phyloP scores from a whole-genome alignment of 2,888 invertebrate genomes.

The Lysandra coridon region DNA sequence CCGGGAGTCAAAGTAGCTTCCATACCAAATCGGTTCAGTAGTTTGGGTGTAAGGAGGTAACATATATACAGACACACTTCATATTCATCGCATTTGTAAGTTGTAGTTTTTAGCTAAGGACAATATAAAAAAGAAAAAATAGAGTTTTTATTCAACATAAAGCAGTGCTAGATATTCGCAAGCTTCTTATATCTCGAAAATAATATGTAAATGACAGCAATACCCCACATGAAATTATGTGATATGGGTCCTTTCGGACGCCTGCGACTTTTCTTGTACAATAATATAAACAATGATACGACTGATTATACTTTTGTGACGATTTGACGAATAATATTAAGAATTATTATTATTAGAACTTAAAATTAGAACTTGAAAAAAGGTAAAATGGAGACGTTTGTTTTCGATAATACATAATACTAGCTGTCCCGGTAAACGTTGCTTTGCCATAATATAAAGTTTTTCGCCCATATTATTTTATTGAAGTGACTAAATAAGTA shows the following conservation, averaged over 20 bases:
- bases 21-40: no score
- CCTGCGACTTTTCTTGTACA: constrained; percentile 39
- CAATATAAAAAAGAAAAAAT: background rate
- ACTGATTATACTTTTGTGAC: background rate
- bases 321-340: background rate
- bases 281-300: constrained; percentile 52
- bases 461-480: no score
- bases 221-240: constrained; percentile 40
- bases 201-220: constrained; percentile 34
- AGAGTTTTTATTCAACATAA: background rate
- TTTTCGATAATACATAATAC: no score
- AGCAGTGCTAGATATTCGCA: constrained; percentile 33
- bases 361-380: background rate
- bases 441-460: no score
- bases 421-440: no score
- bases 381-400: no score
- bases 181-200: constrained; percentile 23
- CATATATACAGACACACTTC: no score
- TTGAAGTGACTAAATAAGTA: no score
- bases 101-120: background rate
- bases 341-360: background rate
- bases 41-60: no score
- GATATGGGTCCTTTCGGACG: constrained; percentile 38
- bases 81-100: no score
- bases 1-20: no score